Conservation (phyloP, 2,888 invertebrate species). For the Brachycybe producta region DNA sequence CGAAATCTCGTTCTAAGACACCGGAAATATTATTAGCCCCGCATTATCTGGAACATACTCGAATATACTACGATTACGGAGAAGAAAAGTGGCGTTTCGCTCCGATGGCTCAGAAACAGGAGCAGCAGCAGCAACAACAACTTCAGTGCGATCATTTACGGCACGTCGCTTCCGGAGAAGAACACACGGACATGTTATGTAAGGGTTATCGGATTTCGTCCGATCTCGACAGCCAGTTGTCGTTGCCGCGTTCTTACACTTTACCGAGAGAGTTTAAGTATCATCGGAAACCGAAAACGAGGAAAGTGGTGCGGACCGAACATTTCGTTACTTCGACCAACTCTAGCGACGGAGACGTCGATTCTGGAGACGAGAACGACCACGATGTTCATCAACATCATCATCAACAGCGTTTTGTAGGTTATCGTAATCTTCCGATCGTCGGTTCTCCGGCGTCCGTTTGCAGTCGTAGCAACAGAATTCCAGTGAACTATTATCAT, state of each 20-base stretch:
- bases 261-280: conserved; percentile 74
- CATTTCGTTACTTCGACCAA: conserved; percentile 67
- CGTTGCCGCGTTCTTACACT: conserved; percentile 70
- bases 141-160: conserved; percentile 14
- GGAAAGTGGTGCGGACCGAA: conserved; percentile 48
- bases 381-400: conserved; percentile 14
- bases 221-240: conserved; percentile 61
- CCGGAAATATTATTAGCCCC: conserved; percentile 68
- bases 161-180: background rate
- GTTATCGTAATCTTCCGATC: background rate
- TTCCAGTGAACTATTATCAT: background rate
- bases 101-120: background rate
- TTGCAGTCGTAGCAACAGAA: background rate
- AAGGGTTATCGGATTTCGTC: conserved; percentile 47
- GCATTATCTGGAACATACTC: conserved; percentile 48
- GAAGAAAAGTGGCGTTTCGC: conserved; percentile 18
- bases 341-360: conserved; percentile 74
- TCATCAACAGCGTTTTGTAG: conserved; percentile 10
- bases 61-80: conserved; percentile 39
- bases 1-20: conserved; percentile 47
- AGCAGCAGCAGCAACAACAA: background rate
- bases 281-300: conserved; percentile 45
- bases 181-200: conserved; percentile 27
- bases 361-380: conserved; percentile 58
- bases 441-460: too few species aligned